Percentiles rank a stretch among this genome's conserved stretches.
phyloP scores from a whole-genome alignment of 2,797 vertebrate genomes.

The Phoeniculus purpureus region DNA sequence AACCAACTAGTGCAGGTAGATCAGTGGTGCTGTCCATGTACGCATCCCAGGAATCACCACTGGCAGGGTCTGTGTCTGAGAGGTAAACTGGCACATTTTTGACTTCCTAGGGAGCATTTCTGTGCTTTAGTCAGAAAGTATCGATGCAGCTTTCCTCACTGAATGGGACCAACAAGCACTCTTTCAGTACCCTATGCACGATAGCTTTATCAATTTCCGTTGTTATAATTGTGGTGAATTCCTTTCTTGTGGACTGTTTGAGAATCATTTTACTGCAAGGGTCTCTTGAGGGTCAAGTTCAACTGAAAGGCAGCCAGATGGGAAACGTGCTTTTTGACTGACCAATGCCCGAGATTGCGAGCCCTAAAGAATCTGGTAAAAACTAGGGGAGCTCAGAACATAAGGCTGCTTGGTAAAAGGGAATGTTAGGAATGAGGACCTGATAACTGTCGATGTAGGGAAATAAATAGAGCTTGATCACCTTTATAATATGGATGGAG shows the following conservation, averaged over 20 bases:
- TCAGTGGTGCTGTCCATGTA: background rate
- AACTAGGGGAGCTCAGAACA: background rate
- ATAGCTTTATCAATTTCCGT: background rate
- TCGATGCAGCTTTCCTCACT: background rate
- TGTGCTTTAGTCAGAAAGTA: background rate
- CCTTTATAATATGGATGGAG: background rate
- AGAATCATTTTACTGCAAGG: background rate
- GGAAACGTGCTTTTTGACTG: slow-evolving; percentile 27
- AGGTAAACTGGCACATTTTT: background rate
- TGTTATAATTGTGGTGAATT: background rate
- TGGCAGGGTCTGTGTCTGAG: background rate
- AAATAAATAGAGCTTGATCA: background rate
- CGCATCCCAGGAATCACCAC: background rate
- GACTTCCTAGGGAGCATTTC: background rate
- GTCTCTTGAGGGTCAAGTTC: background rate
- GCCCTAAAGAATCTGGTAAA: background rate
- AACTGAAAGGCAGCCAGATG: slow-evolving; percentile 21
- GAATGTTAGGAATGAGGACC: background rate
- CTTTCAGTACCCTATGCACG: background rate
- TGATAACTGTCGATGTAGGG: background rate
- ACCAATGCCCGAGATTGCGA: background rate
- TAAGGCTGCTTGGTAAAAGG: background rate
- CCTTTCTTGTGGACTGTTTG: background rate
- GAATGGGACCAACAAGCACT: background rate
- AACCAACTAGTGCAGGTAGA: background rate